A percentile compares a stretch with the other conserved stretches of the same genome.
Conservation (phyloP, 2,113 vertebrate genomes). For the Steatornis caripensis region DNA sequence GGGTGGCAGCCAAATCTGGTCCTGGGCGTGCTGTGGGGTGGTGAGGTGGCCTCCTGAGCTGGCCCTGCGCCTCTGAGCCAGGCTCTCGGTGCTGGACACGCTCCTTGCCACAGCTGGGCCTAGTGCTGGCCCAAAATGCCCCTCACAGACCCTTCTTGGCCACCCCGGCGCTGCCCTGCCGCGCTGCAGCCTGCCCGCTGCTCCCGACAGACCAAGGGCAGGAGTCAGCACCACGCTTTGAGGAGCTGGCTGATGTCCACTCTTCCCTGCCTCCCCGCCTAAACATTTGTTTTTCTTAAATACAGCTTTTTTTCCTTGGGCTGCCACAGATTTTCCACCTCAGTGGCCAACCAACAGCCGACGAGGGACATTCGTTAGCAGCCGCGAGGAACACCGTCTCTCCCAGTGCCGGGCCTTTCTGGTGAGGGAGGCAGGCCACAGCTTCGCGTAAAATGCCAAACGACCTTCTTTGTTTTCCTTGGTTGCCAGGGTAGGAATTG, state of each 20-base stretch:
- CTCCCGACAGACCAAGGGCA: neutral
- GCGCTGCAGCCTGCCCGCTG: accelerated
- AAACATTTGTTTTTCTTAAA: constrained; percentile 15
- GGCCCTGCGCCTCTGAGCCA: neutral
- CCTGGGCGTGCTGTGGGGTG: accelerated
- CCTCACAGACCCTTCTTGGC: no score
- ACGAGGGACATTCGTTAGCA: neutral
- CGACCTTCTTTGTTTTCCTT: constrained; percentile 46
- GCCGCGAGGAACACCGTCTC: neutral
- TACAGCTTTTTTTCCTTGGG: neutral
- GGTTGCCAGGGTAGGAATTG: constrained; percentile 47
- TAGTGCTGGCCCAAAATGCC: neutral
- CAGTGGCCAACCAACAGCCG: neutral
- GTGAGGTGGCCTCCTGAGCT: accelerated
- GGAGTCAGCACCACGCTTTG: accelerated
- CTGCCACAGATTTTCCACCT: constrained; percentile 24
- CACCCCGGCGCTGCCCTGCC: no score
- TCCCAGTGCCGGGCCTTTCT: neutral
- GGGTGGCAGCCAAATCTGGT: accelerated
- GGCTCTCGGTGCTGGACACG: neutral
- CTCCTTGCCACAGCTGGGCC: neutral
- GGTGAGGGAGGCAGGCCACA: neutral
- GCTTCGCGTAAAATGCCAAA: neutral
- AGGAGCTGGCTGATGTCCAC: neutral
- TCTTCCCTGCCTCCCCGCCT: neutral